Conservation (phyloP, 1,140 invertebrate species). For the Psix sp. region DNA sequence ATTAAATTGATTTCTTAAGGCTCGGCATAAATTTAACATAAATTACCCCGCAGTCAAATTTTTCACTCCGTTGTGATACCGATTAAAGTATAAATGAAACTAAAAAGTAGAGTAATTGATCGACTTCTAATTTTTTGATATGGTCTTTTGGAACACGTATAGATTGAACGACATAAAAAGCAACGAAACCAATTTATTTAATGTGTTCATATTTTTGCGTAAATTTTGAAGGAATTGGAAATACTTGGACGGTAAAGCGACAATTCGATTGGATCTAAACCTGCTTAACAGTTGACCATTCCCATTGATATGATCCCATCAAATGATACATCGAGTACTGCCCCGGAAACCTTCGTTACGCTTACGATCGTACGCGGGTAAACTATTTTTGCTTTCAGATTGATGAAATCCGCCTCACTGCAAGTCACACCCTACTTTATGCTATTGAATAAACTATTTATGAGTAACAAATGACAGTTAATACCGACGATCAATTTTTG, state of each 20-base stretch:
- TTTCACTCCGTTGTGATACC: not conserved
- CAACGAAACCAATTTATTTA: constrained; percentile 42
- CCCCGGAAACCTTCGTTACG: constrained; percentile 58
- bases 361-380: constrained; percentile 35
- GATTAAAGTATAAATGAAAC: constrained; percentile 11
- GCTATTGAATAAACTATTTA: no score
- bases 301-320: constrained; percentile 51
- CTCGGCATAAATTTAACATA: no score
- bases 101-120: constrained; percentile 27
- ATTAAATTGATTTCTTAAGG: no score
- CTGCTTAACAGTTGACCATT: constrained; percentile 54
- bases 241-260: constrained; percentile 38
- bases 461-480: not conserved
- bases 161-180: constrained; percentile 35
- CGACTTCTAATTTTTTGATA: constrained; percentile 39
- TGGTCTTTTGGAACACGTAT: constrained; percentile 6
- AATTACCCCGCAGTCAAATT: no score
- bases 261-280: constrained; percentile 54
- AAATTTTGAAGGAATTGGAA: constrained; percentile 32
- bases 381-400: constrained; percentile 58
- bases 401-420: constrained; percentile 36
- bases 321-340: constrained; percentile 46
- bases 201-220: constrained; percentile 33
- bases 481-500: no score
- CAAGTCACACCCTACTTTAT: constrained; percentile 26